Conservation (phyloP, 2,888 invertebrate species). For the Polymixis lichenea region DNA sequence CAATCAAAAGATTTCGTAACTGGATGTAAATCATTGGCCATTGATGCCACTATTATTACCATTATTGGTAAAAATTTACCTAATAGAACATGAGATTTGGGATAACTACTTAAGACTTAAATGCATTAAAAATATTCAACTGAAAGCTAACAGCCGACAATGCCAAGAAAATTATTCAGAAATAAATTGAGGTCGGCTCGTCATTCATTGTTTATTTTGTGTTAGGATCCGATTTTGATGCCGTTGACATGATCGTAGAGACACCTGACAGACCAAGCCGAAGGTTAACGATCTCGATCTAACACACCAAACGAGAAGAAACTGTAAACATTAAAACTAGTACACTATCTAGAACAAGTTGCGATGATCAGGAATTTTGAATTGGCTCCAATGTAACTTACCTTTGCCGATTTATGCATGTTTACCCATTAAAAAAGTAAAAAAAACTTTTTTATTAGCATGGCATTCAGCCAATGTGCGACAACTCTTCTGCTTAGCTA, state of each 20-base stretch:
- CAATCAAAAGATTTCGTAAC: slow-evolving; percentile 10
- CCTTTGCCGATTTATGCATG: slow-evolving; percentile 36
- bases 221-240: slow-evolving; percentile 21
- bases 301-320: not conserved
- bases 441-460: slow-evolving; percentile 16
- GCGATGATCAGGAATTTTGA: slow-evolving; percentile 30
- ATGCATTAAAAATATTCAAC: slow-evolving; percentile 2
- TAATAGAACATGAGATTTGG: not conserved
- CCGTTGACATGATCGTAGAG: slow-evolving; percentile 20
- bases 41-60: not conserved
- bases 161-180: slow-evolving; percentile 57
- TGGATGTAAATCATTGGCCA: slow-evolving; percentile 3
- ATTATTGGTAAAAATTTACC: not conserved
- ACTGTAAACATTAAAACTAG: slow-evolving; percentile 22
- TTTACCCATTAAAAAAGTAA: slow-evolving; percentile 28
- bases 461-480: slow-evolving; percentile 40
- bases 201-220: slow-evolving; percentile 58
- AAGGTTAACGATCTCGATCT: slow-evolving; percentile 38
- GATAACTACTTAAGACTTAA: not conserved
- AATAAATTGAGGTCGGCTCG: slow-evolving; percentile 57
- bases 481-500: slow-evolving; percentile 13
- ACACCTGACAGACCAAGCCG: slow-evolving; percentile 24
- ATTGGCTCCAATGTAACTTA: slow-evolving; percentile 21
- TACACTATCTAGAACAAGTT: not conserved
- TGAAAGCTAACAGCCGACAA: slow-evolving; percentile 36